Base-by-base conservation (phyloP, 2,797 vertebrate genomes). In the Sciaenops ocellatus region DNA sequence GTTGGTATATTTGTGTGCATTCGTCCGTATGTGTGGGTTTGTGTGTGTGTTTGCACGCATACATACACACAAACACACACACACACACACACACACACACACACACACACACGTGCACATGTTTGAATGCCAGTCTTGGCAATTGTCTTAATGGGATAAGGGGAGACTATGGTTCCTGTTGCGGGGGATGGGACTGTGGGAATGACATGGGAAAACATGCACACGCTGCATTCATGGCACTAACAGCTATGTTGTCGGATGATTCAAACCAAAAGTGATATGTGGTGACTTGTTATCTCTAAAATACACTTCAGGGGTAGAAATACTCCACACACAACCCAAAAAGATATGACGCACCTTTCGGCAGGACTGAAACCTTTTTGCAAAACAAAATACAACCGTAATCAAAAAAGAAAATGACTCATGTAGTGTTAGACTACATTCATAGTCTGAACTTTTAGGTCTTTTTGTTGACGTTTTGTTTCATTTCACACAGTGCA, bases 91-190 rank as follows among this genome's bases (percentile, higher is more conserved):
- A 38, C 65, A 57, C 1, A 38, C 54, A 66, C 9, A 56, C 22
- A 54, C 26, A 57, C 26, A 60, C 64, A n/a, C 70, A 73, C 73
- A 80, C 59, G 6, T 70, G 76, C 75, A 80, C 69, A 80, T 2
- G 24, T 77, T 89, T 88, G 82, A 91, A 87, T 88, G 87, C 91
- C 85, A 90, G 87, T 87, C 84, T 93, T 94, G 87, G 87, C 89
- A 87, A 89, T 88, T 94, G 90, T 94, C 90, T 88, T 93, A 94
- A 93, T 94, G 91, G 92, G 91, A 93, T 90, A 93, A 93, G 83
- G 83, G 87, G 83, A 92, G 84, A 89, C 90, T 90, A 81, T 90
- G 81, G 94, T 93, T 95, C 92, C 91, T 94, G 91, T 92, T 92
- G 85, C 34, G 87, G 91, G 84, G 89, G 91, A 87, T 85, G 84